phyloP scores from a whole-genome alignment of 2,797 vertebrate species.

The Fistularia tabacaria region DNA sequence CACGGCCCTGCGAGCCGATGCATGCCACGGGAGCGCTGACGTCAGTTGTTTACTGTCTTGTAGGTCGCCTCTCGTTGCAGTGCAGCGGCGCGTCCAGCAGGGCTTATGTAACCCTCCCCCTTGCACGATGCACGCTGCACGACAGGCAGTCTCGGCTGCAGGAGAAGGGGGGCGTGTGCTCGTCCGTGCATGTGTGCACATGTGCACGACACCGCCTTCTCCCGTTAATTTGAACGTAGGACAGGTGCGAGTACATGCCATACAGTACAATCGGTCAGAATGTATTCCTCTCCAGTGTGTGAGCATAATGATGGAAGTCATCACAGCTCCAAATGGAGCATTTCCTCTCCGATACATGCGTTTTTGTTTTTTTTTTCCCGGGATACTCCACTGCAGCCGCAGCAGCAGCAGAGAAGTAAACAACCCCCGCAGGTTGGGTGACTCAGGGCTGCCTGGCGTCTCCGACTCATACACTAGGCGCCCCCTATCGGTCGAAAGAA shows the following conservation, averaged over 20 bases:
- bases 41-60: constrained; percentile 77
- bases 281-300: constrained; percentile 3
- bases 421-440: constrained; percentile 47
- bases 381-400: constrained; percentile 49
- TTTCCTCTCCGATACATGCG: constrained; percentile 11
- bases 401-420: constrained; percentile 61
- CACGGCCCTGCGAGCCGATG: constrained; percentile 47
- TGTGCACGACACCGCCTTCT: constrained; percentile 15
- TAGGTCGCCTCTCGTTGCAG: constrained; percentile 56
- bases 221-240: neutral
- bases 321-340: constrained; percentile 17
- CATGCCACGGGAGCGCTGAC: constrained; percentile 69
- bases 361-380: constrained; percentile 33
- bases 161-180: neutral
- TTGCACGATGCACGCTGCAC: constrained; percentile 36
- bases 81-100: constrained; percentile 60
- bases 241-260: too few relatives aligned
- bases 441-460: constrained; percentile 27
- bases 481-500: constrained; percentile 47
- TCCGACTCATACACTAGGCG: constrained; percentile 1
- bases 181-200: neutral
- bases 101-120: constrained; percentile 68
- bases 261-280: too few relatives aligned
- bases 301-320: neutral
- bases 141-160: constrained; percentile 33